phyloP scores from a whole-genome alignment of 2,888 invertebrate species.

The Sericinus montela region DNA sequence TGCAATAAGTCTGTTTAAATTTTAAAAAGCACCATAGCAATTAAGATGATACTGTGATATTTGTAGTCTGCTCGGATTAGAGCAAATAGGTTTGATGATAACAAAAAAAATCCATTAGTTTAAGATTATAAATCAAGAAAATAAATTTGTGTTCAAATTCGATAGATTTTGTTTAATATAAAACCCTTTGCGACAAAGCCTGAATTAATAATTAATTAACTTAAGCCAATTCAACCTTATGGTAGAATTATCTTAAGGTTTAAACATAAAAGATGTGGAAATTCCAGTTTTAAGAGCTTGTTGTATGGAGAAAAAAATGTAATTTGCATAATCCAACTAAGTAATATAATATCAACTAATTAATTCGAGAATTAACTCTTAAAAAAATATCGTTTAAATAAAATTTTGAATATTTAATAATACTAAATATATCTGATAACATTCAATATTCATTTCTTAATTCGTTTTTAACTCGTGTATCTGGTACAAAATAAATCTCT shows the following conservation, averaged over 20 bases:
- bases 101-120: constrained; percentile 26
- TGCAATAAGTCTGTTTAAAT: constrained; percentile 51
- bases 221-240: too few relatives aligned
- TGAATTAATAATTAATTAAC: background rate
- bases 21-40: constrained; percentile 49
- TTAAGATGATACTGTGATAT: constrained; percentile 63
- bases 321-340: background rate
- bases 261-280: background rate
- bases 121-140: constrained; percentile 2
- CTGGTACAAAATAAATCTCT: too few relatives aligned
- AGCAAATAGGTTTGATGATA: constrained; percentile 29
- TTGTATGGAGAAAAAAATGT: background rate
- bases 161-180: constrained; percentile 15
- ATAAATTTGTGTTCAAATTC: constrained; percentile 14
- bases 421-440: background rate
- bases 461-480: too few relatives aligned
- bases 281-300: background rate
- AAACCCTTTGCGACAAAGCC: background rate
- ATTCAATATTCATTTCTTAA: too few relatives aligned
- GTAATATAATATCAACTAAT: constrained; percentile 1
- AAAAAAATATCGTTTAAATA: background rate
- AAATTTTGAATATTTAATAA: too few relatives aligned
- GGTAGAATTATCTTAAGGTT: background rate
- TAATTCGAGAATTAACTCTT: background rate
- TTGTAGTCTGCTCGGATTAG: constrained; percentile 29